Percentiles rank a stretch among this genome's conserved stretches.
Evolutionary conservation across 2,113 vertebrate genomes (phyloP).

Genomic region (Cryptoleucopteryx plumbea): DNA sequence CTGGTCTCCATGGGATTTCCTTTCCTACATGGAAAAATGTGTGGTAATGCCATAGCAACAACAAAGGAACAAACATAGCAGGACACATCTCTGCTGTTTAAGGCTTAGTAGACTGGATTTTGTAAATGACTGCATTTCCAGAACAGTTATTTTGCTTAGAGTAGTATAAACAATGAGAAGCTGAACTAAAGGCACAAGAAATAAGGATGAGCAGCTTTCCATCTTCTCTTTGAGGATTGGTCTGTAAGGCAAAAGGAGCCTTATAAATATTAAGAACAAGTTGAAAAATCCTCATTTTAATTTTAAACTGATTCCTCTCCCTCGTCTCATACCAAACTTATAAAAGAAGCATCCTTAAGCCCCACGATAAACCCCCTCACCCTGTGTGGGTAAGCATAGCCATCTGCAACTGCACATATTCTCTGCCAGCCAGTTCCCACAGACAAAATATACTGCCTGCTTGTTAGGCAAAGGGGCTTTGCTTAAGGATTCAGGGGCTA

Average conservation of each 20-base stretch:
- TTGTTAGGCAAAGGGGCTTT: background rate
- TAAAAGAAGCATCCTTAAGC: background rate
- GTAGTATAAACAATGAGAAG: constrained; percentile 23
- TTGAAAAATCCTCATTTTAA: constrained; percentile 39
- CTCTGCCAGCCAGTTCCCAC: constrained; percentile 1
- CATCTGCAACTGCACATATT: background rate
- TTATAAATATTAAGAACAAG: constrained; percentile 16
- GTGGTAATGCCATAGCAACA: constrained; percentile 66
- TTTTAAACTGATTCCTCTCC: constrained; percentile 23
- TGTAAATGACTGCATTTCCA: constrained; percentile 37
- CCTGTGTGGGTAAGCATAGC: background rate
- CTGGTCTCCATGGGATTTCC: constrained; percentile 73
- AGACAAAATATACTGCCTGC: background rate
- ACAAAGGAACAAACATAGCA: constrained; percentile 39
- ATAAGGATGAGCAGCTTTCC: constrained; percentile 9
- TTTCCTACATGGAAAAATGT: constrained; percentile 76
- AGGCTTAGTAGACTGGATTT: constrained; percentile 14
- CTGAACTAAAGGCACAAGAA: constrained; percentile 29
- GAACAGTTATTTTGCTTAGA: constrained; percentile 27
- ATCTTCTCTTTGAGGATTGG: background rate
- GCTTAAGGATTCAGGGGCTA: background rate
- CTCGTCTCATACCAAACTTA: background rate
- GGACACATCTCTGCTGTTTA: constrained; percentile 8
- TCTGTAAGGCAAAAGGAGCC: background rate
- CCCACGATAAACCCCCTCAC: background rate